phyloP scores from a whole-genome alignment of 2,888 invertebrate species.

The Neoscelio sp. region DNA sequence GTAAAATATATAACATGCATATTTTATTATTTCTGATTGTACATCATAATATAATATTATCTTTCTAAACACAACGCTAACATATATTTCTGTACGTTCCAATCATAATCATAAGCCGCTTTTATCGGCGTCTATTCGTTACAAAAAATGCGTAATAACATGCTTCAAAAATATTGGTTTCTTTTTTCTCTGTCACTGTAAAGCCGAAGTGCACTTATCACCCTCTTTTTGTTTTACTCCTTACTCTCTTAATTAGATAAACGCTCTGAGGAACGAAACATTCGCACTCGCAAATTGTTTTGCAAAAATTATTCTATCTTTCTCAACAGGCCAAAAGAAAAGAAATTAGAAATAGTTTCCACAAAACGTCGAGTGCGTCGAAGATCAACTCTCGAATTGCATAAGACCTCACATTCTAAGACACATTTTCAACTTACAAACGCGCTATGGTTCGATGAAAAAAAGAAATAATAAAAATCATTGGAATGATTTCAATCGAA shows the following conservation, averaged over 20 bases:
- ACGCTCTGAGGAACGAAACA: constrained; percentile 72
- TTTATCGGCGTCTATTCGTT: constrained; percentile 76
- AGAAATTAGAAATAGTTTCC: constrained; percentile 16
- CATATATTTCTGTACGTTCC: constrained; percentile 78
- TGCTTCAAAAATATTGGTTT: constrained; percentile 75
- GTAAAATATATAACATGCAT: constrained; percentile 78
- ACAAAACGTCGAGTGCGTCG: constrained; percentile 19
- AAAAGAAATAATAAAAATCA: constrained; percentile 6
- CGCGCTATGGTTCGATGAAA: constrained; percentile 10
- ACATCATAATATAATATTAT: constrained; percentile 81
- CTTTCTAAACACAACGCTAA: constrained; percentile 81
- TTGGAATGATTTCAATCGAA: constrained; percentile 44
- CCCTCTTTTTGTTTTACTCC: constrained; percentile 53
- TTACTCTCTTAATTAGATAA: constrained; percentile 72
- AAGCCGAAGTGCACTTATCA: constrained; percentile 67
- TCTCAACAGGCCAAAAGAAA: background rate
- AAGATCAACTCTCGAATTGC: constrained; percentile 33
- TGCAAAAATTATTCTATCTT: constrained; percentile 28
- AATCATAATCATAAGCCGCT: constrained; percentile 74
- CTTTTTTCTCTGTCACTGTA: constrained; percentile 70
- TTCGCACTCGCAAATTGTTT: constrained; percentile 30
- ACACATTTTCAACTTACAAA: constrained; percentile 36
- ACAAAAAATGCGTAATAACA: constrained; percentile 76
- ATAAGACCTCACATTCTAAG: constrained; percentile 1
- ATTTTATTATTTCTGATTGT: constrained; percentile 80